Conservation (phyloP, 1,140 invertebrate genomes). For the Camponotus floridanus region DNA sequence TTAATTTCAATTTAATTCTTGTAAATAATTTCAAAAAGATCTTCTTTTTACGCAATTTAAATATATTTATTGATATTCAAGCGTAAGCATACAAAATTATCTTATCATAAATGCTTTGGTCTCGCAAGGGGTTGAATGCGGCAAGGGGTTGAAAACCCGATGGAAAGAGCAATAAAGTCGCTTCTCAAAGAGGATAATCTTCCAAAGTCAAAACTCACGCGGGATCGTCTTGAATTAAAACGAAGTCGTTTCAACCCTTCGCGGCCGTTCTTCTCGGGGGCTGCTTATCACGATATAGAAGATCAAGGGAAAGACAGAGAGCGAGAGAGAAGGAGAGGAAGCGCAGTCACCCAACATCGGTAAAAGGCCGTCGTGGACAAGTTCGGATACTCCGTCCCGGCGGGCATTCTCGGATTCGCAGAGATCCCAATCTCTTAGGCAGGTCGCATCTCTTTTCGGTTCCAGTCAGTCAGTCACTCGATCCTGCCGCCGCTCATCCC, state of each 20-base stretch:
- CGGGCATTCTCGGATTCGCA: slow-evolving; percentile 57
- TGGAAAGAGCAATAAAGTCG: neutral
- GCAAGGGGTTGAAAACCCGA: neutral
- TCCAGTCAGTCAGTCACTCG: slow-evolving; percentile 78
- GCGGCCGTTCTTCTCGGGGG: neutral
- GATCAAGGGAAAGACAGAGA: neutral
- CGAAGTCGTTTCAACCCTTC: slow-evolving; percentile 50
- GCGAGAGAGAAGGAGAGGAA: neutral
- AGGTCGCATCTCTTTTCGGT: slow-evolving; percentile 76
- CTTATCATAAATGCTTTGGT: neutral
- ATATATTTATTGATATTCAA: slow-evolving; percentile 9
- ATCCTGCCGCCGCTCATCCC: slow-evolving; percentile 67
- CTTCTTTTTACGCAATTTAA: neutral
- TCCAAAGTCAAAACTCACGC: slow-evolving; percentile 35
- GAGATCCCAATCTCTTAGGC: slow-evolving; percentile 78
- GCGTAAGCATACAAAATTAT: neutral
- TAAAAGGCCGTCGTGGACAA: slow-evolving; percentile 41
- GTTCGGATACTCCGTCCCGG: slow-evolving; percentile 47
- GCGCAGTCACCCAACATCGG: slow-evolving; percentile 17
- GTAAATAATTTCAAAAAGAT: neutral
- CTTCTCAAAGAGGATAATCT: slow-evolving; percentile 24
- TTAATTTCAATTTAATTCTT: neutral
- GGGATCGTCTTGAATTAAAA: slow-evolving; percentile 45
- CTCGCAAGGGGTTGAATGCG: too few relatives aligned
- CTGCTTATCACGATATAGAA: slow-evolving; percentile 27